Percentiles rank a stretch among this genome's conserved stretches.
Conservation (phyloP, 2,888 invertebrate genomes). For the Carabus problematicus region DNA sequence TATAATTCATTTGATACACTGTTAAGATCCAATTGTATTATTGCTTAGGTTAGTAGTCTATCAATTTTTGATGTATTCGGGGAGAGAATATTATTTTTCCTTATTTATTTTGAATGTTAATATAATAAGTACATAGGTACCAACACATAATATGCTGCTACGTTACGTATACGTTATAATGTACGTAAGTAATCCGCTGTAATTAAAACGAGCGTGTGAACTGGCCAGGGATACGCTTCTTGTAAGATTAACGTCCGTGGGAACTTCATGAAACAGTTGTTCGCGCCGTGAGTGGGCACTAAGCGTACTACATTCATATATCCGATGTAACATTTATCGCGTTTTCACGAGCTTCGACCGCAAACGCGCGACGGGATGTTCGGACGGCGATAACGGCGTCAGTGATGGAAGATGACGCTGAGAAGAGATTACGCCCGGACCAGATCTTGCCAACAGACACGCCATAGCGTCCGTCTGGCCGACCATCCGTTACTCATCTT, state of each 20-base stretch:
- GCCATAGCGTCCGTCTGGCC: conserved; percentile 3
- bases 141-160: too few relatives aligned
- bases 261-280: conserved; percentile 36
- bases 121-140: too few relatives aligned
- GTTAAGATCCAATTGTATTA: too few relatives aligned
- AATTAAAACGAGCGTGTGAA: too few relatives aligned
- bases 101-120: too few relatives aligned
- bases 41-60: too few relatives aligned
- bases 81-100: too few relatives aligned
- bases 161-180: too few relatives aligned
- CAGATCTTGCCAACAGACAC: conserved; percentile 30
- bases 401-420: conserved; percentile 36
- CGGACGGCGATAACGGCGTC: conserved; percentile 24
- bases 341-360: conserved; percentile 30
- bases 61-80: too few relatives aligned
- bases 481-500: neutral
- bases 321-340: conserved; percentile 38
- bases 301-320: conserved; percentile 32
- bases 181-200: too few relatives aligned
- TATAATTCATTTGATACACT: too few relatives aligned
- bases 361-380: conserved; percentile 14
- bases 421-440: conserved; percentile 31
- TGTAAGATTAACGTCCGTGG: conserved; percentile 27
- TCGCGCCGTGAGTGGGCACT: conserved; percentile 22
- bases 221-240: neutral